Evolutionary conservation across 2,113 vertebrate species (phyloP).

Genomic region (Phyllostomus hastatus): DNA sequence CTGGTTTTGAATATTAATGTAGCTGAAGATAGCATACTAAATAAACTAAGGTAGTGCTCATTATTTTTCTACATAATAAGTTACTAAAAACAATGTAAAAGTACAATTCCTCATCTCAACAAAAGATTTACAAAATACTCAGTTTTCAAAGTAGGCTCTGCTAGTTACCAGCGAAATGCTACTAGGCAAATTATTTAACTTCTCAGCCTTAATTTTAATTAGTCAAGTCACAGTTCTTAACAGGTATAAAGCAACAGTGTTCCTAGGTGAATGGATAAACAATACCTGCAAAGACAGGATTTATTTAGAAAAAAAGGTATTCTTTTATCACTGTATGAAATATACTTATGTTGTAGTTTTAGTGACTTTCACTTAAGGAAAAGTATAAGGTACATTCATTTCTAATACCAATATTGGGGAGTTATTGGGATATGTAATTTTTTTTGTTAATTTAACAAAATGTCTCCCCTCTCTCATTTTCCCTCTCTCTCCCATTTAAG

Average conservation of each 20-base stretch:
- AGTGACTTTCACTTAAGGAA: slow-evolving; percentile 30
- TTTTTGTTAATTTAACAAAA: slow-evolving; percentile 51
- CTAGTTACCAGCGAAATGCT: neutral
- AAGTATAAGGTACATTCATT: neutral
- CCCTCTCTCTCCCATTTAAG: slow-evolving; percentile 35
- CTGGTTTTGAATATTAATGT: neutral
- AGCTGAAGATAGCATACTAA: neutral
- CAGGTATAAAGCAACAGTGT: neutral
- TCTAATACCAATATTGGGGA: neutral
- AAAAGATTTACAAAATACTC: slow-evolving; percentile 34
- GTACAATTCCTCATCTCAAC: slow-evolving; percentile 4
- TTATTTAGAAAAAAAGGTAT: slow-evolving; percentile 2
- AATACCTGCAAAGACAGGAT: neutral
- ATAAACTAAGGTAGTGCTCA: neutral
- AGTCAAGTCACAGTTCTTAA: slow-evolving; percentile 6
- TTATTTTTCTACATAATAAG: neutral
- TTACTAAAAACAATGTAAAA: slow-evolving; percentile 38
- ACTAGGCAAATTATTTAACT: slow-evolving; percentile 30
- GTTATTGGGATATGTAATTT: neutral
- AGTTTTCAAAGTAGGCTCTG: neutral
- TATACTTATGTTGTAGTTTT: neutral
- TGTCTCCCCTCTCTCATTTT: neutral
- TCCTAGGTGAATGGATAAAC: neutral
- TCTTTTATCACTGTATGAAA: neutral
- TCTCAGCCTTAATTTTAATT: neutral